Evolutionary conservation across 1,140 invertebrate genomes (phyloP).

Genomic region (Apocrypta bakeri): DNA sequence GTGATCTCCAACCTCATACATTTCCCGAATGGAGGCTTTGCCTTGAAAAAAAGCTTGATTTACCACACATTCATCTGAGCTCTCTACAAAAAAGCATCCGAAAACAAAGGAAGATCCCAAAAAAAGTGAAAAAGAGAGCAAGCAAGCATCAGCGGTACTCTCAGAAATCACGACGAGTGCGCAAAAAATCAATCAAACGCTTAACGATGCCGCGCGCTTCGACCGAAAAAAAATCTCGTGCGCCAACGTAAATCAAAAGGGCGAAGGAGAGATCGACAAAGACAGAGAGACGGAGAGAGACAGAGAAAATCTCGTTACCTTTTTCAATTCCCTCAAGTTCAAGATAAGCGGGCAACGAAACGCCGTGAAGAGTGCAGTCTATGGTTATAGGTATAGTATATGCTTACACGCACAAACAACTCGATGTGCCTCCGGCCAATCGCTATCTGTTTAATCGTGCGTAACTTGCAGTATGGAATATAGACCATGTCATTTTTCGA

Average conservation of each 20-base stretch:
- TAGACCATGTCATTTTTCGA: conserved; percentile 52
- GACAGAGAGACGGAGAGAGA: conserved; percentile 38
- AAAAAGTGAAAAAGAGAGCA: background rate
- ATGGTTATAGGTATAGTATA: no score
- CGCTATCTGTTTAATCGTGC: conserved; percentile 59
- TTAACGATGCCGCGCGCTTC: conserved; percentile 30
- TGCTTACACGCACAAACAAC: background rate
- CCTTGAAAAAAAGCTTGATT: conserved; percentile 20
- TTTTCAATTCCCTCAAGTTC: conserved; percentile 48
- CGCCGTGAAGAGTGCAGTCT: conserved; percentile 30
- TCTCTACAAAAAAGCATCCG: background rate
- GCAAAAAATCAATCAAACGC: conserved; percentile 49
- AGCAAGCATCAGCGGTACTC: background rate
- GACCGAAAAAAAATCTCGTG: background rate
- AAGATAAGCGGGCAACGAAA: no score
- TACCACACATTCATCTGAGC: conserved; percentile 13
- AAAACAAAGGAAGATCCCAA: conserved; percentile 8
- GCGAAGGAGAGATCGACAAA: conserved; percentile 15
- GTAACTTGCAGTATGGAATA: conserved; percentile 47
- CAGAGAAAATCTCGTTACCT: conserved; percentile 38
- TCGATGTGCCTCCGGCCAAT: conserved; percentile 49
- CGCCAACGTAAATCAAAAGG: conserved; percentile 33
- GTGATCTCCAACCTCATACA: background rate
- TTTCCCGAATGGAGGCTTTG: background rate
- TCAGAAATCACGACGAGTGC: conserved; percentile 14